Base-by-base conservation (phyloP, 2,888 invertebrate species). In the Poecilobothrus nobilitatus region DNA sequence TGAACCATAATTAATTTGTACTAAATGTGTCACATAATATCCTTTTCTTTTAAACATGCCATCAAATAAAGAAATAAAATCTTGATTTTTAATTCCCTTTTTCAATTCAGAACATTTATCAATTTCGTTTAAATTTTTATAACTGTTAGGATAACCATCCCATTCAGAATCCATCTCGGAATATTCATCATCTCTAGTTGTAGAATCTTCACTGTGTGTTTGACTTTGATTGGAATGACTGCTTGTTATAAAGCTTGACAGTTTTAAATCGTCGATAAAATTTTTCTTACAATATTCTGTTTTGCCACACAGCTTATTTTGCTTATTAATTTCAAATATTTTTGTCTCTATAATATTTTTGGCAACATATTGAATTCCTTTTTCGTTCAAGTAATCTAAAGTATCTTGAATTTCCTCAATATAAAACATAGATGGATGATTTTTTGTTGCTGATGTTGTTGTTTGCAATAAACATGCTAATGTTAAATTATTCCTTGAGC, bases 371-470 rank as follows among this genome's bases (percentile, higher is more conserved):
- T 91, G 86, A 22, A 93, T 84, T 5, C 92, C 92, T 18, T 92
- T 87, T 73, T 90, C 90, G 74, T 89, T 88, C 0, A 93, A 83
- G 73, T 92, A 87, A 67, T 90, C 88, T 4, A 95, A 79, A 2
- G 94, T 94, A 71, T 92, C 92, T 79, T 92, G 91, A 67, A 91
- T 94, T 80, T 95, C 95, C 81, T 95, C 94, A 0, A 95, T 91
- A 75, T 94, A 93, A 80, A 94, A 91, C 1, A 90, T 87, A 70
- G 92, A 90, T 0, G 93, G 92, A 37, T 66, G n/a, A 22, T 41
- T 67, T 0, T 63, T 62, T 70, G 67, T n/a, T 68, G 63, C 27
- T 65, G 66, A 1, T 66, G 33, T 66, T 68, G 66, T 33, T 68
- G 70, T n/a, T 69, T 74, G 72, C 81, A 93, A 86, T 66, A 93